These are phyloP conservation scores for Rhinichthys klamathensis DNA, from an alignment of 2,113 vertebrate species.

Conservation along the genomic window DNA sequence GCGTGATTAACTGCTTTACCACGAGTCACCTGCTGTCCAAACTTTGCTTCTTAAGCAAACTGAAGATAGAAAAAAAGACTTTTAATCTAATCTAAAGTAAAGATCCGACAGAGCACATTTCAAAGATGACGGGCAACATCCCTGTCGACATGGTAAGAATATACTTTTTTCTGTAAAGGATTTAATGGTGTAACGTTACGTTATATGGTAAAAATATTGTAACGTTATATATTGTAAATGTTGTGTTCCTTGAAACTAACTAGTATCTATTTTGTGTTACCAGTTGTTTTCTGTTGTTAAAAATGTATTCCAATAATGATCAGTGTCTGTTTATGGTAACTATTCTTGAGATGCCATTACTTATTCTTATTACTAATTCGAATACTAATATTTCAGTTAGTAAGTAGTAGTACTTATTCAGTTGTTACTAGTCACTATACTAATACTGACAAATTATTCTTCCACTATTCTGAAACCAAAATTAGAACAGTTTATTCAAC, in stretches of 20 bases:
- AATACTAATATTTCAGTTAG: neutral
- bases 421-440: neutral
- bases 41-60: neutral
- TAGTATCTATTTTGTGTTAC: neutral
- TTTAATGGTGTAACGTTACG: neutral
- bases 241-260: neutral
- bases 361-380: neutral
- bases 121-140: constrained; percentile 75
- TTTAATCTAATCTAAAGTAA: constrained; percentile 55
- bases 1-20: constrained; percentile 41
- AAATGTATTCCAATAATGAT: neutral
- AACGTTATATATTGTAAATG: too few relatives aligned
- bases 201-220: neutral
- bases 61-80: constrained; percentile 29
- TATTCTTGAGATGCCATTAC: neutral
- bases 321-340: neutral
- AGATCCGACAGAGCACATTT: constrained; percentile 53
- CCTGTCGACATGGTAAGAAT: constrained; percentile 77
- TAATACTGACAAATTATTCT: neutral
- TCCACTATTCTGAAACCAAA: neutral
- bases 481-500: neutral
- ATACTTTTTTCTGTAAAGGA: neutral
- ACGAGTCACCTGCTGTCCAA: constrained; percentile 32
- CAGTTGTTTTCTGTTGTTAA: neutral
- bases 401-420: neutral